These are phyloP conservation scores for Lathamus discolor DNA, from an alignment of 2,113 vertebrate species.

Conservation along the genomic window DNA sequence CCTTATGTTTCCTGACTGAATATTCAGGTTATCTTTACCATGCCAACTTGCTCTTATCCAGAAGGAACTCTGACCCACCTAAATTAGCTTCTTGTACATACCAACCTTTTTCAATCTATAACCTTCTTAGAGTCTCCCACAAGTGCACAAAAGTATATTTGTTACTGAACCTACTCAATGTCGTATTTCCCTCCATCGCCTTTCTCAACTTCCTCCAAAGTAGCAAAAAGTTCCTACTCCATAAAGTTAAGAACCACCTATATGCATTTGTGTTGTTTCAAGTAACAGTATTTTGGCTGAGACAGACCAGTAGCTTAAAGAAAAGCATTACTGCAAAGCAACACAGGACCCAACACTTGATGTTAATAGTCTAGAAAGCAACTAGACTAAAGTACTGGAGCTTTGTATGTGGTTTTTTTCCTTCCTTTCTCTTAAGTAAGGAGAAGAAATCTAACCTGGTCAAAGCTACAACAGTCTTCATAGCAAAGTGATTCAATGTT, in stretches of 20 bases:
- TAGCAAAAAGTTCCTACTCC: neutral
- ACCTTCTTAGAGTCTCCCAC: neutral
- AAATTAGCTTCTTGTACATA: neutral
- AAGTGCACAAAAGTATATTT: neutral
- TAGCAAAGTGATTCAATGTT: neutral
- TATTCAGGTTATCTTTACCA: neutral
- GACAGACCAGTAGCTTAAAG: neutral
- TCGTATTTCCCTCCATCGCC: neutral
- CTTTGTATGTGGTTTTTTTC: neutral
- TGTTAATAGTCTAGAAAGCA: neutral
- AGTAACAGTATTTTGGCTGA: neutral
- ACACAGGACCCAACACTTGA: neutral
- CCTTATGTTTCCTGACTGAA: neutral
- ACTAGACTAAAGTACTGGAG: neutral
- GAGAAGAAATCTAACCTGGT: neutral
- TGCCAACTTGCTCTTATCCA: neutral
- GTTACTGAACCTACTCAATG: neutral
- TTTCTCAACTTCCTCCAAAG: neutral
- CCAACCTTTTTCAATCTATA: neutral
- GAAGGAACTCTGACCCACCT: neutral
- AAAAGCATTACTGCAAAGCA: neutral
- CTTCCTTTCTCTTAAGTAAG: neutral
- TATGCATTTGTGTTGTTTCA: neutral
- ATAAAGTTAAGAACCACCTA: neutral
- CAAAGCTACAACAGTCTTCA: neutral